Conservation (phyloP, 2,888 invertebrate species). For the Pharmacophagus antenor region DNA sequence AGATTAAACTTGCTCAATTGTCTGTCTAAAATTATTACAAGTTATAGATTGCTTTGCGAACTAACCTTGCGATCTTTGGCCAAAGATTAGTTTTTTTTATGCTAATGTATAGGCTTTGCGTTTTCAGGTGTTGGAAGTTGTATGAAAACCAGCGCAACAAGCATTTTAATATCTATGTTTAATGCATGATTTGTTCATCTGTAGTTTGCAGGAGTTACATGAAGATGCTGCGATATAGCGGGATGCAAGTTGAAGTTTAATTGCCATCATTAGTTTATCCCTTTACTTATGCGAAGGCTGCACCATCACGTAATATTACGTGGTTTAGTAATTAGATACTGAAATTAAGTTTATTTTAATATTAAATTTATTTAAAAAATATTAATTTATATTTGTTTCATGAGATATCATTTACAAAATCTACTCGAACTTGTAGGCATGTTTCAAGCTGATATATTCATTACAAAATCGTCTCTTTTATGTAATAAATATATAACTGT, state of each 20-base stretch:
- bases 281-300: too few species aligned
- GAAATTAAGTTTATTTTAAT: too few species aligned
- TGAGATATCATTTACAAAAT: too few species aligned
- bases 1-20: background rate
- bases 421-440: too few species aligned
- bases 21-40: background rate
- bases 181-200: background rate
- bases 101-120: conserved; percentile 11
- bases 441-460: too few species aligned
- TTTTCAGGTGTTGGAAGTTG: conserved; percentile 11
- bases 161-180: background rate
- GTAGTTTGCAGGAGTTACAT: background rate
- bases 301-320: too few species aligned
- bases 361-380: too few species aligned
- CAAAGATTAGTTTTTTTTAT: conserved; percentile 53
- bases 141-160: too few species aligned
- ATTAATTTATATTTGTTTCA: too few species aligned
- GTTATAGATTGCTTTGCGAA: conserved; percentile 46
- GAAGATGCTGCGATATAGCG: background rate
- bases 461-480: too few species aligned
- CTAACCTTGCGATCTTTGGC: conserved; percentile 66
- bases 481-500: too few species aligned
- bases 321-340: too few species aligned
- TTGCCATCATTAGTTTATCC: background rate
- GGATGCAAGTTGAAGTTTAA: background rate